These are phyloP conservation scores for Vulpes ferrilata DNA, from an alignment of 2,113 vertebrate species.

Conservation along the genomic window DNA sequence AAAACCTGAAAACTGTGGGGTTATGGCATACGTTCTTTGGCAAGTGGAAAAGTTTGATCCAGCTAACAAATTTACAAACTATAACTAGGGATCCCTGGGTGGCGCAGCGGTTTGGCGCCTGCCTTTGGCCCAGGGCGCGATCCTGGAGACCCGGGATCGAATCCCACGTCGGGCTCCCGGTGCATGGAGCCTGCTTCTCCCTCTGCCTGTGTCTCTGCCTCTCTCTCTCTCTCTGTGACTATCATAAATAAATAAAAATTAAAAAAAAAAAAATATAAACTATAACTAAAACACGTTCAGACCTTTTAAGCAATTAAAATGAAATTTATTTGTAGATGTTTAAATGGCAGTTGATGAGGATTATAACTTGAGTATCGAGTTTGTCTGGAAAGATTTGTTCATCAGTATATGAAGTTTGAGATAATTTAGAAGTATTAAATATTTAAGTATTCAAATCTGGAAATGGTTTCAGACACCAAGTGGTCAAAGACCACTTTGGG, in stretches of 20 bases:
- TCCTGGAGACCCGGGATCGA: too few relatives aligned
- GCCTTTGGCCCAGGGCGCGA: too few relatives aligned
- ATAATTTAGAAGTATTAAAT: background rate
- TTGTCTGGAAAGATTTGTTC: background rate
- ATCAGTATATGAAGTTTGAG: background rate
- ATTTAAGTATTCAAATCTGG: background rate
- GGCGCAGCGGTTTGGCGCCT: too few relatives aligned
- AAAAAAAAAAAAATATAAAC: background rate
- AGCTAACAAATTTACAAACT: background rate
- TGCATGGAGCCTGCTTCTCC: too few relatives aligned
- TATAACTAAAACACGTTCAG: background rate
- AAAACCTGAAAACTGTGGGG: too few relatives aligned
- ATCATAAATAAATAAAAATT: too few relatives aligned
- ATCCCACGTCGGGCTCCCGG: too few relatives aligned
- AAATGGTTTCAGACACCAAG: background rate
- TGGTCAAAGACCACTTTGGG: background rate
- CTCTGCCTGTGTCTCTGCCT: too few relatives aligned
- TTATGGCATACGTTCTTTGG: background rate
- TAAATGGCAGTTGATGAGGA: background rate
- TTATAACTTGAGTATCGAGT: background rate
- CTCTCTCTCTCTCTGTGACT: too few relatives aligned
- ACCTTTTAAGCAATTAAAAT: background rate
- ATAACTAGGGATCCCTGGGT: too few relatives aligned
- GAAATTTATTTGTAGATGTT: background rate
- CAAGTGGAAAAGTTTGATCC: background rate